Evolutionary conservation across 2,113 vertebrate genomes (phyloP).

Genomic region (Hemiprocne comata): DNA sequence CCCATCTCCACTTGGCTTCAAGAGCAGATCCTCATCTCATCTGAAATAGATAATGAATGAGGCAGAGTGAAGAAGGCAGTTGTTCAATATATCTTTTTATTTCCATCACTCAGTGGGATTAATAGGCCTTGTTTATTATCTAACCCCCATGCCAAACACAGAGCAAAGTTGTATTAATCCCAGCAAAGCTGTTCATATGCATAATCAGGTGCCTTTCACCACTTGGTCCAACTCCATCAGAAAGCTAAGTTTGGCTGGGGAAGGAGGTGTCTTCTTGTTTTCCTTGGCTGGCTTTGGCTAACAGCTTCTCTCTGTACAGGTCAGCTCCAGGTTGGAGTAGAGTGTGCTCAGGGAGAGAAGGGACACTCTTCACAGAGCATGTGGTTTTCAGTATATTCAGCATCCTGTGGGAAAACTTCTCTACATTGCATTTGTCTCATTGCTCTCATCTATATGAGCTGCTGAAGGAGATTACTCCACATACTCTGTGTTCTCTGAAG

Average conservation of each 20-base stretch:
- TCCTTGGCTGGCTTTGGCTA: not conserved
- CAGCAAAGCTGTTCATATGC: not conserved
- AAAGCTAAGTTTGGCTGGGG: not conserved
- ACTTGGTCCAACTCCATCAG: not conserved
- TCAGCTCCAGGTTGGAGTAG: not conserved
- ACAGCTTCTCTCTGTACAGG: not conserved
- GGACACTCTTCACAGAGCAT: not conserved
- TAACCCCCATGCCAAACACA: not conserved
- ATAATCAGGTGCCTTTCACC: not conserved
- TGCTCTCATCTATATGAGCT: not conserved
- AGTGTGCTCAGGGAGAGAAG: not conserved
- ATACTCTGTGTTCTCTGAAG: not conserved
- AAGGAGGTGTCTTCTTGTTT: not conserved
- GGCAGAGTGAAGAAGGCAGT: not conserved
- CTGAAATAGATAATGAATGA: not conserved
- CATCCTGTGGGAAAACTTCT: not conserved
- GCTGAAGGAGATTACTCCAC: not conserved
- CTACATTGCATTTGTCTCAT: not conserved
- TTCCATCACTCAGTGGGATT: not conserved
- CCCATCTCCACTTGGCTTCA: not conserved
- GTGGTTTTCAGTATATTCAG: not conserved
- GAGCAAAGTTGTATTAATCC: not conserved
- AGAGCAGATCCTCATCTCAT: not conserved
- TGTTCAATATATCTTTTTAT: not conserved
- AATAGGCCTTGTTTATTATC: not conserved